These are phyloP conservation scores for Apotomis capreana DNA, from an alignment of 2,888 invertebrate genomes.

Conservation along the genomic window DNA sequence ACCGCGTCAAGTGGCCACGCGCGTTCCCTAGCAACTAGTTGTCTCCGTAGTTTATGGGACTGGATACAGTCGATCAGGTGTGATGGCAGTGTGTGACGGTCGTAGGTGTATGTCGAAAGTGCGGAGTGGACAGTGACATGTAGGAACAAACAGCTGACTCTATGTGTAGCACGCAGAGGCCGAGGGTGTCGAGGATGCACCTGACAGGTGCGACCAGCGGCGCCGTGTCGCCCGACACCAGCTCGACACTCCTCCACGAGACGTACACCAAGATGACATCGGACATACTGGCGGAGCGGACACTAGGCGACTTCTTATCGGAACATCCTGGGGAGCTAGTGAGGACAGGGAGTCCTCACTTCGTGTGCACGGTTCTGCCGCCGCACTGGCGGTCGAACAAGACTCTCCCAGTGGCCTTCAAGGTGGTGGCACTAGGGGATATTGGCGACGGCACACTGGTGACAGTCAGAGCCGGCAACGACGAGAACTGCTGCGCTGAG, in stretches of 20 bases:
- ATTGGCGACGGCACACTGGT: constrained; percentile 98
- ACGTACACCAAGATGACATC: constrained; percentile 95
- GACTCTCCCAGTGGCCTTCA: constrained; percentile 98
- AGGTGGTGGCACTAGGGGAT: constrained; percentile 97
- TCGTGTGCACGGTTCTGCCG: constrained; percentile 97
- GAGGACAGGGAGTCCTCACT: constrained; percentile 95
- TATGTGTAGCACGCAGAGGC: constrained; percentile 81
- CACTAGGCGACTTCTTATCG: constrained; percentile 92
- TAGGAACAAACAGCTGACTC: constrained; percentile 65
- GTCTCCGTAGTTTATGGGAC: constrained; percentile 55
- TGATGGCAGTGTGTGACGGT: constrained; percentile 59
- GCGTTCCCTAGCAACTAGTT: constrained; percentile 80
- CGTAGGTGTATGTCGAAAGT: constrained; percentile 59
- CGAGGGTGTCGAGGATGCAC: constrained; percentile 81
- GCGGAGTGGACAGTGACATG: constrained; percentile 68
- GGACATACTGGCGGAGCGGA: constrained; percentile 93
- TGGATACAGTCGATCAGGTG: constrained; percentile 48
- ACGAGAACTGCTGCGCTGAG: constrained; percentile 99
- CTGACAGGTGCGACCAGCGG: constrained; percentile 80
- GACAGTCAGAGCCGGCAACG: constrained; percentile 97
- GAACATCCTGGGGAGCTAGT: constrained; percentile 97
- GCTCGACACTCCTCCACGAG: constrained; percentile 89
- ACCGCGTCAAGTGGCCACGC: constrained; percentile 80
- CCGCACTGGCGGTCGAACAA: constrained; percentile 99
- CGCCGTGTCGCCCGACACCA: constrained; percentile 87